These are phyloP conservation scores for Mythimna impura DNA, from an alignment of 2,888 invertebrate species.

Conservation along the genomic window DNA sequence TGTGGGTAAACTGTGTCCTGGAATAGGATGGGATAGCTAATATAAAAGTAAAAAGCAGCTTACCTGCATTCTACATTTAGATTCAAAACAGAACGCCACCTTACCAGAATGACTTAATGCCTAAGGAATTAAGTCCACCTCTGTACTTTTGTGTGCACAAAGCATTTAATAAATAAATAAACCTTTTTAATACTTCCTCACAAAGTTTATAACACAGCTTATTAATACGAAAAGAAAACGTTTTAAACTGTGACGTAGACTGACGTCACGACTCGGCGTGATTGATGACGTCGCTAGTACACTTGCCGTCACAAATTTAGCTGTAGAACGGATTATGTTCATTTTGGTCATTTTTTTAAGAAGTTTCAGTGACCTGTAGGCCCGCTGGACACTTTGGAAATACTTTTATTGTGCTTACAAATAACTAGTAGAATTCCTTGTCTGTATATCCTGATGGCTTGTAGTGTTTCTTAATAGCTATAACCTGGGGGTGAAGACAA, in stretches of 20 bases:
- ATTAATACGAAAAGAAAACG: slow-evolving; percentile 61
- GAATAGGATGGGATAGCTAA: no score
- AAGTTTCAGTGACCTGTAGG: no score
- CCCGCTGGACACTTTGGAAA: no score
- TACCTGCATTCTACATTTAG: slow-evolving; percentile 14
- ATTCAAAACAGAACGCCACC: slow-evolving; percentile 4
- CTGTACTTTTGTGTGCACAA: no score
- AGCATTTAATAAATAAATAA: neutral
- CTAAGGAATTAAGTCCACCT: no score
- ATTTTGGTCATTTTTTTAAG: neutral
- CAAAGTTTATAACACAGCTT: slow-evolving; percentile 50
- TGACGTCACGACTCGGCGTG: slow-evolving; percentile 59
- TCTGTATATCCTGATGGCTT: no score
- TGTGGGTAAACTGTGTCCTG: no score
- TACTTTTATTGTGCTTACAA: no score
- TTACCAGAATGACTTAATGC: no score
- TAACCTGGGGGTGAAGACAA: no score
- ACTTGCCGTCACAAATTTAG: slow-evolving; percentile 45
- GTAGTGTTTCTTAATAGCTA: no score
- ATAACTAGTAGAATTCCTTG: no score
- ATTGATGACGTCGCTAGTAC: slow-evolving; percentile 66
- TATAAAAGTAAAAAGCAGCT: neutral
- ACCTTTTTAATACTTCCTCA: slow-evolving; percentile 33
- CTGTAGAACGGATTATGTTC: slow-evolving; percentile 4
- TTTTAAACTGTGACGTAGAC: slow-evolving; percentile 56